Conservation (phyloP, 2,113 vertebrate genomes). For the Osmerus eperlanus region DNA sequence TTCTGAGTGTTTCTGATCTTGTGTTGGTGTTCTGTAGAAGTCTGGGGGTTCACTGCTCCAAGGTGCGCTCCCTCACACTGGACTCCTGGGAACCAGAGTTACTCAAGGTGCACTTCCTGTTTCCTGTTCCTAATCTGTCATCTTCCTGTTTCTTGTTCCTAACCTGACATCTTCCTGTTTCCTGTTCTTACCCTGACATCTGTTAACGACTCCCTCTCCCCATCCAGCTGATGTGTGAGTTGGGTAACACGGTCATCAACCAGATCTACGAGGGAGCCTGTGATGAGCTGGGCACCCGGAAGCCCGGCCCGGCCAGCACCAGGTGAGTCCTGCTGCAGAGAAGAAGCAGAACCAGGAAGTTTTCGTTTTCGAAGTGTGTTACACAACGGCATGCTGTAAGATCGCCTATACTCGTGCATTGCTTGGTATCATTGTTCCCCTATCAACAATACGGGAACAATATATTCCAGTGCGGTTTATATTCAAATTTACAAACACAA, state of each 20-base stretch:
- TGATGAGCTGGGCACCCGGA: constrained; percentile 82
- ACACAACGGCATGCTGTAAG: too few species aligned
- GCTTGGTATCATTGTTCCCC: too few species aligned
- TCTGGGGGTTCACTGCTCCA: constrained; percentile 95
- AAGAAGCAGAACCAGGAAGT: too few species aligned
- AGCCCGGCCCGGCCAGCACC: constrained; percentile 73
- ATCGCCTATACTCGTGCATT: too few species aligned
- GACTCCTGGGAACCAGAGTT: constrained; percentile 98
- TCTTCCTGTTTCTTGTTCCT: constrained; percentile 1
- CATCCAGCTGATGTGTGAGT: constrained; percentile 92
- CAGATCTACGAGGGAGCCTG: constrained; percentile 90
- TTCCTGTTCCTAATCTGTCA: neutral
- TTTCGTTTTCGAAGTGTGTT: too few species aligned
- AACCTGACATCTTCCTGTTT: neutral
- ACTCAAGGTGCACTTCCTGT: constrained; percentile 79
- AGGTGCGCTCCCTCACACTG: constrained; percentile 93
- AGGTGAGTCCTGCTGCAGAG: constrained; percentile 49
- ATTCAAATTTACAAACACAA: too few species aligned
- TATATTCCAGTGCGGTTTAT: too few species aligned
- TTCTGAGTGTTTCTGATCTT: constrained; percentile 10
- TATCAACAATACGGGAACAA: too few species aligned
- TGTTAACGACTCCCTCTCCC: neutral
- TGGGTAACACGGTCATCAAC: constrained; percentile 95
- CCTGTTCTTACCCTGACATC: neutral
- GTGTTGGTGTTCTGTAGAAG: constrained; percentile 73